Base-by-base conservation (phyloP, 2,888 invertebrate genomes). In the Sisyra terminalis region DNA sequence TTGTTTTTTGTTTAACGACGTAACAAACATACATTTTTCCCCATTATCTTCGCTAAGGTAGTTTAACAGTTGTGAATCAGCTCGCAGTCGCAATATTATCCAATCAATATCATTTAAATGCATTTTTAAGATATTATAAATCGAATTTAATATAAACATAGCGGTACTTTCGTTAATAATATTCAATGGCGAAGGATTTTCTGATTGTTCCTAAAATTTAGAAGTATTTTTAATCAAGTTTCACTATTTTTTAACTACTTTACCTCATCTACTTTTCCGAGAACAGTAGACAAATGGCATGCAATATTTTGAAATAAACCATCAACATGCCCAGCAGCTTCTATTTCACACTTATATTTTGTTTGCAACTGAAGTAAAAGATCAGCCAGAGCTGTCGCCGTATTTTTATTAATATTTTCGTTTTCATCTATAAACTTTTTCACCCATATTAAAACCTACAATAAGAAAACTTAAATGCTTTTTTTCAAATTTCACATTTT, bases 261-360 rank as follows among this genome's bases (percentile, higher is more conserved):
- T 56, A 67, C 68, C 46, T 64, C 60, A 48, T 61, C 60, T 32
- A 68, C 56, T 13, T 59, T 57, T 15, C 66, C 69, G 40, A 64
- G 55, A 47, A 61, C 51, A 39, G 57, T 52, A 18, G 62, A 63
- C 30, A 71, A 48, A 46, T 64, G 62, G 11, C 56, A 44, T 17
- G 66, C 62, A 39, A 69, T 50, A 41, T 63, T 59, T 47, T 65
- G 63, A 39, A 68, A 57, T 9, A 65, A 45, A 2, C 55, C 18
- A 3, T 18, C 16, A 17, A 9, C 34, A 18, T 35, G 14, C 13
- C 18, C 18, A 6, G 17, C 34, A 9, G 34, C 4, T 24, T 34
- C 54, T 39, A 60, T 51, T 45, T 57, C 57, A 13, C 55, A 52
- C 50, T 61, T 63, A 45, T 56, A 59, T 42, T 57, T 58, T 3